Conservation (phyloP, 2,888 invertebrate genomes). For the Drosophila demipolita region DNA sequence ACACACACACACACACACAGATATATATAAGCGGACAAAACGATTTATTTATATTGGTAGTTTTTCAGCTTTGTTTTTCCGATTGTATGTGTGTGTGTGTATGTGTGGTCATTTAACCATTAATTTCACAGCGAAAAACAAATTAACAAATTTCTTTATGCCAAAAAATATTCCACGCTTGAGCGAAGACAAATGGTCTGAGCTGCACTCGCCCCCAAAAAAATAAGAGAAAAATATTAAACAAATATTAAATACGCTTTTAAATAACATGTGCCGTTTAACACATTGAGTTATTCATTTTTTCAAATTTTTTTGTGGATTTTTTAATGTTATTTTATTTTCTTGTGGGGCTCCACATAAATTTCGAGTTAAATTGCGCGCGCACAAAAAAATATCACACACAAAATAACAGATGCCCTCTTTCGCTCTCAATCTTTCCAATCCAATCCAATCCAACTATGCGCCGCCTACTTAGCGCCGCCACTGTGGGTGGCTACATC, state of each 20-base stretch:
- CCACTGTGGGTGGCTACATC: constrained; percentile 67
- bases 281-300: constrained; percentile 76
- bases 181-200: constrained; percentile 79
- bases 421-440: constrained; percentile 4
- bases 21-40: constrained; percentile 17
- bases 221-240: constrained; percentile 26
- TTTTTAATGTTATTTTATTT: constrained; percentile 55
- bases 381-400: constrained; percentile 67
- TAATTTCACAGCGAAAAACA: constrained; percentile 63
- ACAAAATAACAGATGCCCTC: constrained; percentile 16
- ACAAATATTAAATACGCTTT: constrained; percentile 70
- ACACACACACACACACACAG: constrained; percentile 31
- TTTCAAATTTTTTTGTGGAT: constrained; percentile 14
- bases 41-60: constrained; percentile 62
- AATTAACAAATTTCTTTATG: constrained; percentile 76
- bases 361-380: constrained; percentile 82
- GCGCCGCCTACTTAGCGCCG: constrained; percentile 75
- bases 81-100: constrained; percentile 8
- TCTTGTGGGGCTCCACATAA: constrained; percentile 58
- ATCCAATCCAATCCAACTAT: constrained; percentile 4
- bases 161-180: constrained; percentile 77
- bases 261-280: constrained; percentile 81
- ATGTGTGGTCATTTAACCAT: constrained; percentile 53
- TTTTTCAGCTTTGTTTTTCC: constrained; percentile 66
- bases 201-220: constrained; percentile 21